Evolutionary conservation across 1,140 invertebrate genomes (phyloP), one percentile per base, ranked within the genome.

Genomic region (Dryas iulia): DNA sequence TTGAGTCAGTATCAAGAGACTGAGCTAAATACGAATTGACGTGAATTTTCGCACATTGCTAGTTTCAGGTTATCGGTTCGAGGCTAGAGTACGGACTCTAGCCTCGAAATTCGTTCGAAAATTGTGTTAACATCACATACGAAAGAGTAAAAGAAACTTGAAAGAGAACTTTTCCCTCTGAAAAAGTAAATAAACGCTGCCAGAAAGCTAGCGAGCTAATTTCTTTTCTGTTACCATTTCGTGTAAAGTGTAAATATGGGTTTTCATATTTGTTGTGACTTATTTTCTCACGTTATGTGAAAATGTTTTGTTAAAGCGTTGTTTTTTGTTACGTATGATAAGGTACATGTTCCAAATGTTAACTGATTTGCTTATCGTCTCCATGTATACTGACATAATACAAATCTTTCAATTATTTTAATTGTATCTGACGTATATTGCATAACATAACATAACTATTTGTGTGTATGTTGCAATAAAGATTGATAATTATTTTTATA

Each of bases 71-170:
- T 59, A 31, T 58, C 33, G 14, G 26, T 5, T n/a, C 23, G 18
- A n/a, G n/a, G n/a, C n/a, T n/a, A n/a, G n/a, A n/a, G 57, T 25
- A 66, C 26, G 54, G 23, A 59, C 25, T 8, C 47, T 11, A 28
- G 30, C 12, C 62, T 64, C 30, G 53, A 57, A 35, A 28, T 59
- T 31, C 35, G 30, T 7, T 52, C 25, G 56, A 35, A 66, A 66
- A 66, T 66, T 66, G 56, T 66, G 64, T 59, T 59, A 66, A 59
- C 64, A 59, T 35, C 30, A 30, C 30, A 35, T 66, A 31, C 18
- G 33, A n/a, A 53, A 66, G 35, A 30, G 64, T 59, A 11, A 18
- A 35, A 39, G 56, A 66, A 57, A 31, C 25, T 59, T 31, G 18
- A 59, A 66, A 59, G 18, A 59, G 26, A 39, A 28, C n/a, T 47